Conservation (phyloP, 2,797 vertebrate genomes). For the Crenuchus spilurus region DNA sequence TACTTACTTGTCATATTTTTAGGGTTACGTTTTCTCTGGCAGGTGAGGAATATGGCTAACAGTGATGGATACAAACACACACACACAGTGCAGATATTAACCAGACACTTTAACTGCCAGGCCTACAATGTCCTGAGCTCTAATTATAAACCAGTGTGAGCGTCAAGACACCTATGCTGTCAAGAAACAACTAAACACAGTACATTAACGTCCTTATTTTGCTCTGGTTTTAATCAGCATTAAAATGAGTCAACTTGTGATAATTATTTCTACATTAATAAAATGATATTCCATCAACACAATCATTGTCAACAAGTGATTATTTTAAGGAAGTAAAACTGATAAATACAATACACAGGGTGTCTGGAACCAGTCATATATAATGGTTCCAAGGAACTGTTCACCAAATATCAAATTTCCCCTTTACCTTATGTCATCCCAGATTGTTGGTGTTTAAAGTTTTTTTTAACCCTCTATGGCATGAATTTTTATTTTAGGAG, state of each 20-base stretch:
- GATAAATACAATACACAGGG: too few species aligned
- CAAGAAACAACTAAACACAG: conserved; percentile 10
- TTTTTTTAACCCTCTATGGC: too few species aligned
- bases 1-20: not conserved
- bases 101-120: conserved; percentile 33
- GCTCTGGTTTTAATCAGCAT: conserved; percentile 25
- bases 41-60: conserved; percentile 6
- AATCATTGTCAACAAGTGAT: too few species aligned
- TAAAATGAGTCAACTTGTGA: not conserved
- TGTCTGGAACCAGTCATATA: too few species aligned
- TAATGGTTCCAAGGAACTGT: too few species aligned
- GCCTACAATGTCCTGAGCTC: conserved; percentile 24
- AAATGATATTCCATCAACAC: too few species aligned
- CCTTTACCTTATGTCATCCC: too few species aligned
- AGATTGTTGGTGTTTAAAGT: too few species aligned
- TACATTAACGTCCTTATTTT: not conserved
- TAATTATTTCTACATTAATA: too few species aligned
- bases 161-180: conserved; percentile 13
- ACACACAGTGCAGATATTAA: not conserved
- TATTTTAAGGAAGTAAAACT: too few species aligned
- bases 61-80: not conserved
- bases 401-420: too few species aligned
- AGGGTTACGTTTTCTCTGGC: not conserved
- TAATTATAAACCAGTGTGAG: conserved; percentile 26
- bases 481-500: too few species aligned